Evolutionary conservation across 2,888 invertebrate species (phyloP).

Genomic region (Sesamia inferens): DNA sequence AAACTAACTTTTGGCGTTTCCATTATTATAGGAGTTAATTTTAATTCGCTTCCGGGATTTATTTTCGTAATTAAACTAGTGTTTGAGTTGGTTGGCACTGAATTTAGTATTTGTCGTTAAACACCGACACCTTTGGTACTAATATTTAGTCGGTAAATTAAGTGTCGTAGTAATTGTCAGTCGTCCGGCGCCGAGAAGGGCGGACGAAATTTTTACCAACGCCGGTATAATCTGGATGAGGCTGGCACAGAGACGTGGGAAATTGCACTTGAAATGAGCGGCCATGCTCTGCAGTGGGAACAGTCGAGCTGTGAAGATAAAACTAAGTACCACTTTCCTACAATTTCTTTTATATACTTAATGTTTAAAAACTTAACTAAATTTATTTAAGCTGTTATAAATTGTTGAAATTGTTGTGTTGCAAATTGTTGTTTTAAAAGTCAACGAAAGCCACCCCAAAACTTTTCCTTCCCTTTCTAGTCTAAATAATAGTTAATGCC

Average conservation of each 20-base stretch:
- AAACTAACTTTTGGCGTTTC: conserved; percentile 45
- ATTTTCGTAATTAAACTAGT: conserved; percentile 27
- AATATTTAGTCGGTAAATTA: conserved; percentile 1
- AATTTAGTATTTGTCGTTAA: conserved; percentile 24
- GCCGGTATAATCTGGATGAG: background rate
- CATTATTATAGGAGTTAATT: conserved; percentile 39
- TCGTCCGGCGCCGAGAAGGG: background rate
- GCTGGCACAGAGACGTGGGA: background rate
- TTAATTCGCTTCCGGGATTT: conserved; percentile 46
- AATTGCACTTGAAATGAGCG: background rate
- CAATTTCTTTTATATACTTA: no score
- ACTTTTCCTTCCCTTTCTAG: background rate
- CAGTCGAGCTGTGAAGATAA: background rate
- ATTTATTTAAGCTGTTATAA: no score
- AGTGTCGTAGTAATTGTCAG: background rate
- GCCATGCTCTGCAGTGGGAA: fast-evolving
- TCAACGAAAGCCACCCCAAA: background rate
- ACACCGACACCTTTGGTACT: background rate
- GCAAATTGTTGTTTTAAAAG: no score
- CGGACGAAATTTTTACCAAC: background rate
- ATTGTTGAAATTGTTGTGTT: no score
- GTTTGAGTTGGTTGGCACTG: conserved; percentile 18
- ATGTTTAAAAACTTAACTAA: no score
- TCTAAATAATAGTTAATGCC: background rate
- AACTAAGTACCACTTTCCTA: background rate